phyloP scores from a whole-genome alignment of 2,113 vertebrate genomes.

The Motacilla tschutschensis region DNA sequence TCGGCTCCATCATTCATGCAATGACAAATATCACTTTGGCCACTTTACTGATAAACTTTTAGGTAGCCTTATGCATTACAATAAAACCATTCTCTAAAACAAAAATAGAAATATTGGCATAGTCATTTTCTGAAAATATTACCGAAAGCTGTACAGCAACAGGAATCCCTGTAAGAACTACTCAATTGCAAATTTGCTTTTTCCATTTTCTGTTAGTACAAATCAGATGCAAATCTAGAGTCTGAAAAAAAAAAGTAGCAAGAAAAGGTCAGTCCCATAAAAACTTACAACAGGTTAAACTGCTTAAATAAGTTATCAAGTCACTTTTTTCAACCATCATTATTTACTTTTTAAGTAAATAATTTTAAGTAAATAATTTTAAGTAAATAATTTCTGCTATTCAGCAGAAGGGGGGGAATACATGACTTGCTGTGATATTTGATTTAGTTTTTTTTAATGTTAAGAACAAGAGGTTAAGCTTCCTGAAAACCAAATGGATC shows the following conservation, averaged over 20 bases:
- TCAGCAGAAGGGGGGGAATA: accelerated
- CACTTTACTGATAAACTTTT: neutral
- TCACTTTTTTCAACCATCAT: neutral
- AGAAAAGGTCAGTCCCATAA: neutral
- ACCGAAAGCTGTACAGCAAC: neutral
- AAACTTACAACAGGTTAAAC: neutral
- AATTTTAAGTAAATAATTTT: no score
- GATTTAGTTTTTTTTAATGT: neutral
- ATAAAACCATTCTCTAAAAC: constrained; percentile 1
- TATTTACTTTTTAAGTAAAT: neutral
- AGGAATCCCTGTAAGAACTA: neutral
- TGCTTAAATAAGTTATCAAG: neutral
- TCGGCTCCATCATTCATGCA: neutral
- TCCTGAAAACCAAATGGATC: neutral
- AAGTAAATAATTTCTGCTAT: no score
- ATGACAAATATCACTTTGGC: neutral
- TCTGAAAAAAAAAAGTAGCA: neutral
- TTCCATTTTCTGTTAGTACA: neutral
- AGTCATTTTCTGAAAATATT: neutral
- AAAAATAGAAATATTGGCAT: neutral
- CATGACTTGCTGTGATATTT: neutral
- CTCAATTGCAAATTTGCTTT: neutral
- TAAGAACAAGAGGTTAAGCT: neutral
- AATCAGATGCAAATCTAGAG: neutral
- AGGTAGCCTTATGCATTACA: neutral